Percentiles rank a stretch among this genome's conserved stretches.
phyloP scores from a whole-genome alignment of 2,888 invertebrate genomes.

The Chrysomela aeneicollis region DNA sequence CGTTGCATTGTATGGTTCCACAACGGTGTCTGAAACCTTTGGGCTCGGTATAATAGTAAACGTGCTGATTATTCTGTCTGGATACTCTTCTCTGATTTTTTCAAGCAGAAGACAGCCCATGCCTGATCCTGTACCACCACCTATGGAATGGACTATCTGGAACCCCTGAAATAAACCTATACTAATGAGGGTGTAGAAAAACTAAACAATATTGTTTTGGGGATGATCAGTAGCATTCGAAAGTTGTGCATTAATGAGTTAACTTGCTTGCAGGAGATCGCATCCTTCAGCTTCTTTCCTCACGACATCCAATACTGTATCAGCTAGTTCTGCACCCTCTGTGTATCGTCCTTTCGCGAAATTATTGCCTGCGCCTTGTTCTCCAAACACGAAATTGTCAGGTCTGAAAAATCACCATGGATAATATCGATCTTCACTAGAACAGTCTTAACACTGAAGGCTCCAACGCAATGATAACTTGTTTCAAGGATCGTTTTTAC shows the following conservation, averaged over 20 bases:
- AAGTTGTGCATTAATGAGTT: too few relatives aligned
- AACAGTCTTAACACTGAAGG: too few relatives aligned
- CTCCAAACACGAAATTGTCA: constrained; percentile 86
- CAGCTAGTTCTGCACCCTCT: constrained; percentile 78
- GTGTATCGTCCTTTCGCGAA: constrained; percentile 79
- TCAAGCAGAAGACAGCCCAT: constrained; percentile 72
- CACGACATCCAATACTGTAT: constrained; percentile 71
- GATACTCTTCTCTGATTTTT: constrained; percentile 80
- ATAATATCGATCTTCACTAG: too few relatives aligned
- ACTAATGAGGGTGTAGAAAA: not conserved
- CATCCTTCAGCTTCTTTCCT: constrained; percentile 76
- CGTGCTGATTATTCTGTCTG: constrained; percentile 79
- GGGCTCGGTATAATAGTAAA: constrained; percentile 75
- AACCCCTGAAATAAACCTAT: constrained; percentile 70
- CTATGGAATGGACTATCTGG: constrained; percentile 76
- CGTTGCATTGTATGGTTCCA: constrained; percentile 72
- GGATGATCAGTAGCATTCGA: not conserved
- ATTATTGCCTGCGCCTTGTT: constrained; percentile 81
- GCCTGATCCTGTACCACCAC: constrained; percentile 80
- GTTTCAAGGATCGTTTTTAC: too few relatives aligned
- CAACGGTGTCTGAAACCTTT: constrained; percentile 71
- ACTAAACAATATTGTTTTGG: constrained; percentile 2
- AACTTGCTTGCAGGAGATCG: constrained; percentile 74
- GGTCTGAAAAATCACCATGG: constrained; percentile 79
- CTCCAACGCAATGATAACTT: too few relatives aligned